Percentiles rank a stretch among this genome's conserved stretches.
Evolutionary conservation across 1,140 invertebrate species (phyloP).

Genomic region (Zelostemma sp.): DNA sequence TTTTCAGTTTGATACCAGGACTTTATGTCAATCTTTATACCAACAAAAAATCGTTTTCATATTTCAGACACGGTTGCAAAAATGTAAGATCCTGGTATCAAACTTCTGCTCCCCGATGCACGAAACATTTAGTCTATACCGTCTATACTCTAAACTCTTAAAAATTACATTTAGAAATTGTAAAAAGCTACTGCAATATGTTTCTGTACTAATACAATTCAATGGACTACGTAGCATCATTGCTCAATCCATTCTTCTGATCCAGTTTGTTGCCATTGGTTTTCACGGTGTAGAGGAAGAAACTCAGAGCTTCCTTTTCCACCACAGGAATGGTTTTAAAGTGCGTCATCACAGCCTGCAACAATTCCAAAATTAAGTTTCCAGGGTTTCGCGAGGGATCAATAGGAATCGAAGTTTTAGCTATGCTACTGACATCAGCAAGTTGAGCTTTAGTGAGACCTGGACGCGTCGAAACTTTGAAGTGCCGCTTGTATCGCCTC

Average conservation of each 20-base stretch:
- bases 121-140: no score
- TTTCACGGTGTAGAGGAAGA: conserved; percentile 97
- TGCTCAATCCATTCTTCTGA: conserved; percentile 85
- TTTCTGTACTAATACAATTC: not conserved
- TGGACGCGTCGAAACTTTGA: conserved; percentile 89
- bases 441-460: conserved; percentile 95
- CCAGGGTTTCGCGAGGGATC: no score
- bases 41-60: no score
- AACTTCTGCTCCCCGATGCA: not conserved
- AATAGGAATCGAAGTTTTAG: no score
- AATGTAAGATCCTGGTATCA: not conserved
- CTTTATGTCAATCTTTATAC: no score
- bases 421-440: conserved; percentile 89
- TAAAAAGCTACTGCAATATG: conserved; percentile 26
- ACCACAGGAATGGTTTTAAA: conserved; percentile 94
- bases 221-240: conserved; percentile 71
- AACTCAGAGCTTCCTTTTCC: conserved; percentile 95
- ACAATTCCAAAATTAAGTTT: no score
- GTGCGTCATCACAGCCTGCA: conserved; percentile 91
- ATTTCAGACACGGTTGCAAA: not conserved
- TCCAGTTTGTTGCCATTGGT: conserved; percentile 93
- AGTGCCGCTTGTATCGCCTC: conserved; percentile 92
- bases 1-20: no score
- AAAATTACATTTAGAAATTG: conserved; percentile 24
- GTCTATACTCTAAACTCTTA: not conserved